A percentile compares a stretch with the other conserved stretches of the same genome.
These are phyloP conservation scores for Tachypleus tridentatus DNA, from an alignment of 1,140 invertebrate genomes.

Conservation along the genomic window DNA sequence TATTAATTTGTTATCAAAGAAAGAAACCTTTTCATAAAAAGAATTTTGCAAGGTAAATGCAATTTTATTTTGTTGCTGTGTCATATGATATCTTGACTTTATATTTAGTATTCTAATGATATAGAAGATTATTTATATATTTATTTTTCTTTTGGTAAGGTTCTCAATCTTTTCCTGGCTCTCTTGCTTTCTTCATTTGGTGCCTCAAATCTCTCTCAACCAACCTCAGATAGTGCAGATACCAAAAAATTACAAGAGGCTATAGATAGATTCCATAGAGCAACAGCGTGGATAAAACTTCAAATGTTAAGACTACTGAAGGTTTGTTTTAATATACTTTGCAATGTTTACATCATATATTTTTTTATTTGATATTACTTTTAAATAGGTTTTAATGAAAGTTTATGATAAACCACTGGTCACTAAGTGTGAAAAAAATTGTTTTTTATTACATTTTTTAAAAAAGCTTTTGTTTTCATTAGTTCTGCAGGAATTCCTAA, in stretches of 20 bases:
- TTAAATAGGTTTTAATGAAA: not conserved
- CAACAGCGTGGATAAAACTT: constrained; percentile 71
- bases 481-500: not conserved
- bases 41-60: no score
- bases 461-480: not conserved
- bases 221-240: constrained; percentile 43
- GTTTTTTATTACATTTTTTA: not conserved
- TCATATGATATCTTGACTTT: no score
- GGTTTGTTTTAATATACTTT: not conserved
- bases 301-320: constrained; percentile 15
- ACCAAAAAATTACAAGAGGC: constrained; percentile 96
- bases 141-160: constrained; percentile 8
- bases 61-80: no score
- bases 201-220: constrained; percentile 71
- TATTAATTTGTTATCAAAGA: no score
- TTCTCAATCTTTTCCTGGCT: constrained; percentile 97
- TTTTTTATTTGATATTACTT: not conserved
- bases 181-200: constrained; percentile 97
- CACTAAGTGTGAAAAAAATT: not conserved
- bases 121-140: not conserved
- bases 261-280: constrained; percentile 82
- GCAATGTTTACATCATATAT: no score
- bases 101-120: no score
- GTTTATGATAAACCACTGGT: not conserved
- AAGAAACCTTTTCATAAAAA: no score